phyloP scores from a whole-genome alignment of 1,140 invertebrate species.

The Listronotus oregonensis region DNA sequence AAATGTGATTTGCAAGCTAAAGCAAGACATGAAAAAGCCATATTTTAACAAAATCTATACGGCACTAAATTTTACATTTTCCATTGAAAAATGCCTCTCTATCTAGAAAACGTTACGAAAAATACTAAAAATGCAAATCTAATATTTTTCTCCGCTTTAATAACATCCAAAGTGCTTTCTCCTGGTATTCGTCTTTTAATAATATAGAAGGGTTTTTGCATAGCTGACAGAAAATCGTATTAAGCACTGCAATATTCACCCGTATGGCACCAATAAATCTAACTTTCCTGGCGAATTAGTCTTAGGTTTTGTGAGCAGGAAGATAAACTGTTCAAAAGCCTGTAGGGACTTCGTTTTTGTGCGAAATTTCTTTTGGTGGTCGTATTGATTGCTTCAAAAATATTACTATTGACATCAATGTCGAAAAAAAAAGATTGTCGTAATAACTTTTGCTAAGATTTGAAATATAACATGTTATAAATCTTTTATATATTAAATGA shows the following conservation, averaged over 20 bases:
- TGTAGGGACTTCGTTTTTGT: too few species aligned
- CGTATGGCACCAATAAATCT: constrained; percentile 17
- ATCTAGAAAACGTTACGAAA: constrained; percentile 7
- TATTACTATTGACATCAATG: too few species aligned
- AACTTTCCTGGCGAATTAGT: constrained; percentile 7
- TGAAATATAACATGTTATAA: too few species aligned
- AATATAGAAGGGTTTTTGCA: constrained; percentile 23
- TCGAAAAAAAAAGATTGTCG: too few species aligned
- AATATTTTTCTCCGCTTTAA: constrained; percentile 23
- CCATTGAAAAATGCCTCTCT: constrained; percentile 6
- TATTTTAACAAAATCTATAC: too few species aligned
- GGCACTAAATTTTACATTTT: too few species aligned
- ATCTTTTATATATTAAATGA: too few species aligned
- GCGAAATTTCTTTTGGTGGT: too few species aligned
- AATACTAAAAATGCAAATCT: constrained; percentile 26
- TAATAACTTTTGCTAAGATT: too few species aligned
- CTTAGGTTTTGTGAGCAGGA: constrained; percentile 5
- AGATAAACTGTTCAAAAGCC: too few species aligned
- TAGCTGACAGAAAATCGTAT: constrained; percentile 28
- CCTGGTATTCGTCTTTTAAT: constrained; percentile 26
- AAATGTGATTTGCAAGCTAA: too few species aligned
- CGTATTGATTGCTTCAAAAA: constrained; percentile 1
- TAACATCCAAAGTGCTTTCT: constrained; percentile 28
- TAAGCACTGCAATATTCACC: constrained; percentile 18
- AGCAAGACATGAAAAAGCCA: too few species aligned